Evolutionary conservation across 2,888 invertebrate species (phyloP).

Genomic region (Urechis unicinctus): DNA sequence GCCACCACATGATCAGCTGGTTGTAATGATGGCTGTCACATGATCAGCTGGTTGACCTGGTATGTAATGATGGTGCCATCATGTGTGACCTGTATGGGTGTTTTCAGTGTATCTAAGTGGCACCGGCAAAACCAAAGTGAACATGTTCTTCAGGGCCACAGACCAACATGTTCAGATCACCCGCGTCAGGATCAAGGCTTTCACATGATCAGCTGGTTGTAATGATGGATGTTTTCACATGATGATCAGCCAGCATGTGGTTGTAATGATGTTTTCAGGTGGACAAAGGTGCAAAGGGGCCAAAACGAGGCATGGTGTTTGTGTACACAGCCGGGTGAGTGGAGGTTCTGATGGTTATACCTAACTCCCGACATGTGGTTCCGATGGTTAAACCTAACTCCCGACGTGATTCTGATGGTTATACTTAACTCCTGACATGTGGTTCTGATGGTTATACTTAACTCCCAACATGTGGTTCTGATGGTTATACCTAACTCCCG

Average conservation of each 20-base stretch:
- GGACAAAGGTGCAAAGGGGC: constrained; percentile 33
- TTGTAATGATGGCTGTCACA: too few species aligned
- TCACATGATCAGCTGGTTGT: not conserved
- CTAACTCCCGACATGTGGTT: constrained; percentile 28
- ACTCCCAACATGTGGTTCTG: too few species aligned
- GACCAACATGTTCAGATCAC: constrained; percentile 41
- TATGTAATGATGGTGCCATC: too few species aligned
- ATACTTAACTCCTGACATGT: too few species aligned
- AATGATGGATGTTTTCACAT: not conserved
- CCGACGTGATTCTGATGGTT: constrained; percentile 35
- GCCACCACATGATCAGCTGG: too few species aligned
- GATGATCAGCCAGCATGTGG: too few species aligned
- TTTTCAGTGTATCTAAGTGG: constrained; percentile 34
- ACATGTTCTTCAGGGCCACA: constrained; percentile 41
- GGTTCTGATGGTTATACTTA: too few species aligned
- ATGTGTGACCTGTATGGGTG: not conserved
- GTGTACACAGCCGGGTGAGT: constrained; percentile 39
- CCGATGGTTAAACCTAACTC: constrained; percentile 34
- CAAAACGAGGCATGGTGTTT: constrained; percentile 40
- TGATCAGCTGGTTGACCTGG: too few species aligned
- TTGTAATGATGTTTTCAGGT: too few species aligned
- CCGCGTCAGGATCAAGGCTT: constrained; percentile 38
- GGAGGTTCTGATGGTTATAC: constrained; percentile 35
- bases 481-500: too few species aligned
- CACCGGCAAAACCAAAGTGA: constrained; percentile 40